A percentile compares a stretch with the other conserved stretches of the same genome.
Evolutionary conservation across 2,888 invertebrate species (phyloP).

Genomic region (Agrotis puta): DNA sequence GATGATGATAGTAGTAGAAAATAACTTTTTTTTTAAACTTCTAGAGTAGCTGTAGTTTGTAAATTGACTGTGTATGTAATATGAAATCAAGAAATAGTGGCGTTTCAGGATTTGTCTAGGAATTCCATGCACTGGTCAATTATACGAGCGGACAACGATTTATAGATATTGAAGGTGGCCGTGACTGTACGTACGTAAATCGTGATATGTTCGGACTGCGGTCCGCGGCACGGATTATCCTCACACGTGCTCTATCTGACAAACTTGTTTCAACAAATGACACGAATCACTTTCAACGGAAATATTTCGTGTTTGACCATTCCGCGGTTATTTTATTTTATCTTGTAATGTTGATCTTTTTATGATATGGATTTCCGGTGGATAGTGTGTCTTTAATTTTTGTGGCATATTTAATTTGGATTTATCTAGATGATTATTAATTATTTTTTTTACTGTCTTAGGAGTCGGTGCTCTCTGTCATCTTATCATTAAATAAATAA

Average conservation of each 20-base stretch:
- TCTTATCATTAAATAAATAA: too few relatives aligned
- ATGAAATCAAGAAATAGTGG: too few relatives aligned
- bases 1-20: not conserved
- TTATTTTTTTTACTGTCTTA: not conserved
- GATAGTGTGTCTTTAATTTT: not conserved
- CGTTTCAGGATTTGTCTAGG: too few relatives aligned
- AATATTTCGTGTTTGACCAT: constrained; percentile 56
- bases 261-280: constrained; percentile 65
- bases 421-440: not conserved
- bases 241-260: constrained; percentile 71
- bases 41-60: not conserved
- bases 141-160: too few relatives aligned
- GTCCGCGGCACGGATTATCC: constrained; percentile 74
- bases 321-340: constrained; percentile 48
- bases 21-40: not conserved
- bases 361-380: constrained; percentile 54
- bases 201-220: constrained; percentile 45
- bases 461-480: not conserved
- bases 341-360: constrained; percentile 39
- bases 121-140: too few relatives aligned
- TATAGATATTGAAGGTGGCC: too few relatives aligned
- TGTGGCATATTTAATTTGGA: not conserved
- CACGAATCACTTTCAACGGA: constrained; percentile 63
- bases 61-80: too few relatives aligned
- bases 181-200: not conserved